Evolutionary conservation across 2,888 invertebrate genomes (phyloP), one percentile per base, ranked within the genome.

Genomic region (Odontocolon sp.): DNA sequence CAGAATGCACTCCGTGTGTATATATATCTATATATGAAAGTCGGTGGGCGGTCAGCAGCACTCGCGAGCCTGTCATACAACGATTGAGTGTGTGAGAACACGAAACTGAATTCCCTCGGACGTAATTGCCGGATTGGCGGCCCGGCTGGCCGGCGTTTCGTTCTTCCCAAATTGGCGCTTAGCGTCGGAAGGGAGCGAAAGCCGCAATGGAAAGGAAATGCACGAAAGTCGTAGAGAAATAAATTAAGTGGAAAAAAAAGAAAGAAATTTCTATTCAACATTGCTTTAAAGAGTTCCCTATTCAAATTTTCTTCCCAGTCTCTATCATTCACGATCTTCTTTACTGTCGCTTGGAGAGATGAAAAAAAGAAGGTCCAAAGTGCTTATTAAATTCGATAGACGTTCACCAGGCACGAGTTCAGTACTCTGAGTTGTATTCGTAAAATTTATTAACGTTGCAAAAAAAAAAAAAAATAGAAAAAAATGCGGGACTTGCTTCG

Each of bases 41-140:
- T n/a, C 36, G 14, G 64, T 64, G 64, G 64, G 64, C 64, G 64
- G 64, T 64, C 64, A 50, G 26, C 3, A 50, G 47, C 33, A 38
- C 64, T 64, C 64, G 26, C 50, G 11, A 23, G 50, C 64, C 64
- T 64, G 64, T 64, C 64, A 50, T 64, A 64, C 64, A 50, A 59
- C 56, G 63, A 56, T 64, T 50, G 64, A 64, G 64, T 64, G 59
- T 57, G 69, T 64, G 68, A 42, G 75, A 71, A 74, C 61, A 74
- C 45, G 64, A 64, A 64, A 50, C 33, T 36, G 50, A 64, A 64
- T 64, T 64, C 50, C 50, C 50, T 67, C 68, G 61, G 47, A 54
- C 67, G 61, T 77, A 71, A 77, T 77, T 77, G 77, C 71, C 71
- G 63, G 40, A 56, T 67, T 77, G 21, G 71, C 61, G 70, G 61